Evolutionary conservation across 2,113 vertebrate genomes (phyloP).

Genomic region (Stegastes partitus): DNA sequence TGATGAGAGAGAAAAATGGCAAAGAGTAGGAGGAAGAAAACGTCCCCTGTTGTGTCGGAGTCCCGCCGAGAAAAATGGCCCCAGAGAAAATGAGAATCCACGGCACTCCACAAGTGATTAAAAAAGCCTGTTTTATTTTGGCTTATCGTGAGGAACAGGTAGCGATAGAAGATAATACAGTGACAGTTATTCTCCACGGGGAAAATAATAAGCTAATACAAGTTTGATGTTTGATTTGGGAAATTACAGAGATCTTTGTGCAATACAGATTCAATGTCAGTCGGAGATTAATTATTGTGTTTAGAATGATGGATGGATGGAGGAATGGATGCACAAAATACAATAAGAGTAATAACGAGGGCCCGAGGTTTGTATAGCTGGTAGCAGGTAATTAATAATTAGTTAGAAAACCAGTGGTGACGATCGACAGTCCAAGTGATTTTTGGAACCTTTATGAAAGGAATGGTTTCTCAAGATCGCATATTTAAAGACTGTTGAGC

Average conservation of each 20-base stretch:
- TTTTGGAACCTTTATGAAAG: too few relatives aligned
- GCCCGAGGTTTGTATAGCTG: background rate
- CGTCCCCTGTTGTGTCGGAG: constrained; percentile 36
- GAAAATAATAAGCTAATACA: constrained; percentile 21
- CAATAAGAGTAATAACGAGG: constrained; percentile 7
- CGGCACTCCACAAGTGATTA: constrained; percentile 26
- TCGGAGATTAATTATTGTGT: constrained; percentile 21
- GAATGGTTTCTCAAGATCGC: too few relatives aligned
- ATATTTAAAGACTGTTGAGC: too few relatives aligned
- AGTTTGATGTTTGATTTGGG: constrained; percentile 33
- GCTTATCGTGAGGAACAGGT: constrained; percentile 59
- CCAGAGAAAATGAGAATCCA: constrained; percentile 63
- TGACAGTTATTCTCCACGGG: constrained; percentile 39
- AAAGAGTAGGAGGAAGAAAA: constrained; percentile 43
- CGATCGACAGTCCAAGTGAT: too few relatives aligned
- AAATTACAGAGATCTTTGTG: background rate
- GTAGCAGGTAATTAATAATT: too few relatives aligned
- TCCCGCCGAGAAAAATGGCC: constrained; percentile 62
- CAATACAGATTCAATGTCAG: constrained; percentile 11
- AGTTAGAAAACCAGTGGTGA: too few relatives aligned
- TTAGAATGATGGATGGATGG: background rate
- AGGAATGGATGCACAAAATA: background rate
- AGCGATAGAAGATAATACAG: constrained; percentile 38
- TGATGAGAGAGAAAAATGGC: constrained; percentile 64
- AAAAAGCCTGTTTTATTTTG: constrained; percentile 54